Conservation (phyloP, 2,113 vertebrate genomes). For the Pseudorectes ferrugineus region DNA sequence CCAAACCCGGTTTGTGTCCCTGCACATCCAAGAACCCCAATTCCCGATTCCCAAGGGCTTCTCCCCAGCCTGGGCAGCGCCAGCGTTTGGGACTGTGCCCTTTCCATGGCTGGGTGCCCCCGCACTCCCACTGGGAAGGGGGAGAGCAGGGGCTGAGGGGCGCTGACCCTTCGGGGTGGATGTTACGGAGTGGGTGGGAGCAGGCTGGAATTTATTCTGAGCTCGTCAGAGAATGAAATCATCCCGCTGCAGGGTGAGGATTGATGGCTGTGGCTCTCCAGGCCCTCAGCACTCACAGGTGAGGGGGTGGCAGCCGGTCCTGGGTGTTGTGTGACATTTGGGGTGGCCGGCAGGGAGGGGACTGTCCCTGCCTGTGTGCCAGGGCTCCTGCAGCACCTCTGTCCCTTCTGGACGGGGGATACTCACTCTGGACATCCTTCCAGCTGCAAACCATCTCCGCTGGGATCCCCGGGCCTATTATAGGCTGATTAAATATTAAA, state of each 20-base stretch:
- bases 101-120: not conserved
- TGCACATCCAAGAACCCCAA: not conserved
- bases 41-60: not conserved
- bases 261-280: not conserved
- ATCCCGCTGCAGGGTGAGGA: not conserved
- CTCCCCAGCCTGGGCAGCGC: not conserved
- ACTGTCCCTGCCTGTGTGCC: not conserved
- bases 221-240: not conserved
- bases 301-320: not conserved
- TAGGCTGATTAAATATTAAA: slow-evolving; percentile 75
- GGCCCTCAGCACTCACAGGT: rapidly evolving
- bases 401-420: not conserved
- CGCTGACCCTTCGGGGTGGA: too few species aligned
- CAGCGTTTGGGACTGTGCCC: not conserved
- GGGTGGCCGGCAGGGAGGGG: not conserved
- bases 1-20: not conserved
- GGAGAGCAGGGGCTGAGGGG: not conserved
- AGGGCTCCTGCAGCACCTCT: not conserved
- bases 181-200: rapidly evolving
- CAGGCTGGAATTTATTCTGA: not conserved
- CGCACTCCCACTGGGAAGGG: rapidly evolving
- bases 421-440: slow-evolving; percentile 29
- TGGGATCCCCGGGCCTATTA: slow-evolving; percentile 60
- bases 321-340: not conserved
- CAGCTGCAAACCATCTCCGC: slow-evolving; percentile 5